These are phyloP conservation scores for Corella eumyota DNA, from an alignment of 23 tunicate species.

Conservation along the genomic window DNA sequence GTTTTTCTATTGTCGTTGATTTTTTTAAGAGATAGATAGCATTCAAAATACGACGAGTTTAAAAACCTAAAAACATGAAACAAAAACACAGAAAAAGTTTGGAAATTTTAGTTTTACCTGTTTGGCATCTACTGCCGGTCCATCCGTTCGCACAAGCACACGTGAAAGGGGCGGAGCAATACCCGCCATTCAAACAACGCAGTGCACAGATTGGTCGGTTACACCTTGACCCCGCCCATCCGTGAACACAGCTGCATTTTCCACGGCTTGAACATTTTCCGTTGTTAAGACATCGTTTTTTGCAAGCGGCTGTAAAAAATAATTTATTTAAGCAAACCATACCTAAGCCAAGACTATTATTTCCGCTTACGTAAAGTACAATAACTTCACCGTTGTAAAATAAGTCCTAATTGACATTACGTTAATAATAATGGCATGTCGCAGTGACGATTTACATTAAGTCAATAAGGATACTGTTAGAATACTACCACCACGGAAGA, in stretches of 20 bases:
- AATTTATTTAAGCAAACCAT: background rate
- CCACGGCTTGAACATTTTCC: constrained; percentile 41
- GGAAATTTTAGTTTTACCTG: constrained; percentile 19
- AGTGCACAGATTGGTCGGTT: constrained; percentile 52
- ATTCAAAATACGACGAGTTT: no score
- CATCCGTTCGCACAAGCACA: constrained; percentile 66
- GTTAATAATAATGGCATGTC: no score
- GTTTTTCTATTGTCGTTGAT: no score
- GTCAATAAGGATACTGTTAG: no score
- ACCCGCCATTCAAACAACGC: constrained; percentile 75
- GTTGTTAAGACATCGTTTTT: constrained; percentile 35
- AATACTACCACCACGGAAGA: no score
- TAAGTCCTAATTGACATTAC: background rate
- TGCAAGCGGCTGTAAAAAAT: constrained; percentile 41
- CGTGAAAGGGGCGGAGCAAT: constrained; percentile 51
- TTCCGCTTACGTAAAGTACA: no score
- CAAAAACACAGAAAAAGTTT: background rate
- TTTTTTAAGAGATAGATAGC: no score
- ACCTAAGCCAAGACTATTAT: constrained; percentile 1
- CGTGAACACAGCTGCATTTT: constrained; percentile 44
- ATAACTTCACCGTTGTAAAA: no score
- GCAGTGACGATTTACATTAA: no score
- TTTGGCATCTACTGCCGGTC: constrained; percentile 74
- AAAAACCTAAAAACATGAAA: no score
- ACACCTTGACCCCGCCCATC: constrained; percentile 80